Base-by-base conservation (phyloP, 2,888 invertebrate species). In the Napeogenes sylphis region DNA sequence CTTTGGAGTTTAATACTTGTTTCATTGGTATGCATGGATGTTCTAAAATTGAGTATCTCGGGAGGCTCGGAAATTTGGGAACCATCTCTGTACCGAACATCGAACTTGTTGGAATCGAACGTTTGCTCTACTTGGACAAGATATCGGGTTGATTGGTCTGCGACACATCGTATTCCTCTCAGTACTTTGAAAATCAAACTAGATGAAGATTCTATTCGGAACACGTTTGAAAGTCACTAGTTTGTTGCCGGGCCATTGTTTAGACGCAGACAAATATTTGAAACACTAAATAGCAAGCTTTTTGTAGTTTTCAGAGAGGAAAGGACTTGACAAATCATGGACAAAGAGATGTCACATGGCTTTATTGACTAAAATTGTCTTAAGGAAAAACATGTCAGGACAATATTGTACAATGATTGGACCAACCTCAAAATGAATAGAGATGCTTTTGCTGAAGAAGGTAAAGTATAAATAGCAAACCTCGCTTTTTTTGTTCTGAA, bases 11-110 rank as follows among this genome's bases (percentile, higher is more conserved):
- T 63, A 61, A 61, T 61, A 65, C 35, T 61, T 65, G 58, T 68
- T 60, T 67, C 60, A 60, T 63, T 68, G 65, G 66, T 62, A 64
- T 72, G 72, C 71, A 72, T 72, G 71, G 67, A 62, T 54, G 46
- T 62, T 58, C 51, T 58, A 38, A 47, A 53, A 64, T 61, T 61
- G 58, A 30, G 5, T 30, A 51, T 56, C 53, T 62, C 53, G 61
- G 54, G 21, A 51, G 51, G 21, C 8, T 55, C 45, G 57, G 55
- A 53, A 45, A 53, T 60, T 45, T 58, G 38, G 54, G 59, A 58
- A 8, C 38, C 42, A 56, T 59, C 14, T 47, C 54, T 21, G 51
- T 38, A 51, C 35, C 53, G 45, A 47, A 45, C 47, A 42, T 58
- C 55, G 13, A 45, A 45, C 45, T 57, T 21, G 21, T 21, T 21